phyloP scores from a whole-genome alignment of 2,113 vertebrate species.

The Solenodon paradoxus region DNA sequence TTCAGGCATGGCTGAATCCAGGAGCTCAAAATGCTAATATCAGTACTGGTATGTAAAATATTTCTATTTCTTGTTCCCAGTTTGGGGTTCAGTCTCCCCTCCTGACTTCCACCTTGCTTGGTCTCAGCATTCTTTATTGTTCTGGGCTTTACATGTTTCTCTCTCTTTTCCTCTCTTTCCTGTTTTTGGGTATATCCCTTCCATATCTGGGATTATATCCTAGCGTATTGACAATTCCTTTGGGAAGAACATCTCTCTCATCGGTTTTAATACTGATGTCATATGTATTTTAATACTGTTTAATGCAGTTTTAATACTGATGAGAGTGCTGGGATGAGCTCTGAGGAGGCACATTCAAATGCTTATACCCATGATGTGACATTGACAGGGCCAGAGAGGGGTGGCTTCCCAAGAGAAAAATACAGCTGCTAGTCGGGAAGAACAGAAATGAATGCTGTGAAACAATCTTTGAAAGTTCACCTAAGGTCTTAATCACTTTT shows the following conservation, averaged over 20 bases:
- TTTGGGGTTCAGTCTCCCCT: neutral
- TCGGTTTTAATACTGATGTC: neutral
- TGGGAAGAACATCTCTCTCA: neutral
- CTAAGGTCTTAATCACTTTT: neutral
- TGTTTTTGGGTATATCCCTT: neutral
- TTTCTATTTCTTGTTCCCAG: neutral
- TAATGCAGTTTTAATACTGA: too few relatives aligned
- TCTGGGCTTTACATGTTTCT: neutral
- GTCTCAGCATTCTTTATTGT: neutral
- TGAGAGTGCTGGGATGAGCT: neutral
- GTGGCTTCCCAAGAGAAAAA: neutral
- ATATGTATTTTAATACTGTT: too few relatives aligned
- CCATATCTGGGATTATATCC: neutral
- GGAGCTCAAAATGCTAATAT: neutral
- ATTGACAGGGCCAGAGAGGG: neutral
- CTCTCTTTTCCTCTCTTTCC: neutral
- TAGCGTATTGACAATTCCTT: neutral
- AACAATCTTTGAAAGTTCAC: neutral
- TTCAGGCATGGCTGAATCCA: neutral
- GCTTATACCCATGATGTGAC: neutral
- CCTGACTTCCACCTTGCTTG: neutral
- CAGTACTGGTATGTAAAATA: neutral
- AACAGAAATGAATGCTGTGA: neutral
- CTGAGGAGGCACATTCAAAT: neutral
- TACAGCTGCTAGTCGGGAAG: fast-evolving